Evolutionary conservation across 1,140 invertebrate species (phyloP).

Genomic region (Triops cancriformis): DNA sequence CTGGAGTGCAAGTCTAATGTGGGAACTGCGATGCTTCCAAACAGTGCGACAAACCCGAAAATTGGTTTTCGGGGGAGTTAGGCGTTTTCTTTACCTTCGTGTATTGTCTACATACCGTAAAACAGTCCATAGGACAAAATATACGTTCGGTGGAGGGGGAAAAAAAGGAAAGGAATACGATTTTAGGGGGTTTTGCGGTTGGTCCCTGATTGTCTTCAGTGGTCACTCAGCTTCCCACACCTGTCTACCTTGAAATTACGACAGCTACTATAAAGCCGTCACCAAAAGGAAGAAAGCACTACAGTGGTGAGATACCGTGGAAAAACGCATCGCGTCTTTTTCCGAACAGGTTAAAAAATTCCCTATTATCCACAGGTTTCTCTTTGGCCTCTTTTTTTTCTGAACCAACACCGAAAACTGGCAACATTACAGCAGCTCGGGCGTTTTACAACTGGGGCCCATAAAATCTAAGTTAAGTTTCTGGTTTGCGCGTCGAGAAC

Average conservation of each 20-base stretch:
- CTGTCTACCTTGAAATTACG: conserved; percentile 13
- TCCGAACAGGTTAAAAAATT: no score
- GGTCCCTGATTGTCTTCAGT: conserved; percentile 12
- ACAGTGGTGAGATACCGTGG: conserved; percentile 6
- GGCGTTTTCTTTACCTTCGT: no score
- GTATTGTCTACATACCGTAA: no score
- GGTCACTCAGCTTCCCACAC: conserved; percentile 12
- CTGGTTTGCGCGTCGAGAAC: neutral
- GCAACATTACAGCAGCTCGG: neutral
- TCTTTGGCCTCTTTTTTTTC: neutral
- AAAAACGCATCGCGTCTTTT: neutral
- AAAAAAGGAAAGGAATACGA: neutral
- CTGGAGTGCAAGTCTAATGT: neutral
- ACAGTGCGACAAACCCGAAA: neutral
- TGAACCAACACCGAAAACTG: neutral
- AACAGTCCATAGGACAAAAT: neutral
- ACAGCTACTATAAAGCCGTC: conserved; percentile 8
- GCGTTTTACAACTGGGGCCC: neutral
- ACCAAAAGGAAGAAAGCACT: neutral
- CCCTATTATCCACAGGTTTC: no score
- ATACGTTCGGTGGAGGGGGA: no score
- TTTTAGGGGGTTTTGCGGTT: neutral
- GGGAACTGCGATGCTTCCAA: neutral
- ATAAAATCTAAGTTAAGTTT: neutral
- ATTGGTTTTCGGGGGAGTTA: neutral